A percentile compares a stretch with the other conserved stretches of the same genome.
phyloP scores from a whole-genome alignment of 2,888 invertebrate genomes.

The Agonopterix arenella region DNA sequence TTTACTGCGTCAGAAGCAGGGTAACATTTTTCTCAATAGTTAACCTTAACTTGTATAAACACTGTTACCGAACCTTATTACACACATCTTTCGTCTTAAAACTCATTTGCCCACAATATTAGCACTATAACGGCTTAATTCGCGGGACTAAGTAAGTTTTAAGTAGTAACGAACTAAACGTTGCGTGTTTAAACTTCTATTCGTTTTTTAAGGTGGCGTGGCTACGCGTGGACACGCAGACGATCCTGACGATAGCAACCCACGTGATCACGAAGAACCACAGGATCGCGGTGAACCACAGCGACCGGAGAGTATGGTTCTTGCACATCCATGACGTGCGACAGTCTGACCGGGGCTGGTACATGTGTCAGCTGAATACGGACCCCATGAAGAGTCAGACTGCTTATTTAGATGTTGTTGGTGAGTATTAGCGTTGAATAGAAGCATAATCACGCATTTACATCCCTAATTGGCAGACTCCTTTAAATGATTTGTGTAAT shows the following conservation, averaged over 20 bases:
- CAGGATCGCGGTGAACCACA: conserved; percentile 89
- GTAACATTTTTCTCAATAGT: no score
- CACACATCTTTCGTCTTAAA: no score
- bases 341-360: conserved; percentile 91
- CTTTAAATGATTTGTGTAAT: no score
- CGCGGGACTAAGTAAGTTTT: no score
- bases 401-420: conserved; percentile 91
- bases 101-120: no score
- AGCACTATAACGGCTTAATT: no score
- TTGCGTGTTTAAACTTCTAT: background rate
- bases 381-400: conserved; percentile 95
- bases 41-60: no score
- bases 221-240: conserved; percentile 94
- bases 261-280: conserved; percentile 95
- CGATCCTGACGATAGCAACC: conserved; percentile 91
- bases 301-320: conserved; percentile 91
- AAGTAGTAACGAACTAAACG: background rate
- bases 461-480: no score
- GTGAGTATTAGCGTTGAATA: conserved; percentile 67
- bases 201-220: conserved; percentile 84
- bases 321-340: conserved; percentile 90
- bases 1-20: no score
- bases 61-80: no score
- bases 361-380: conserved; percentile 96
- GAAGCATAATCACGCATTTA: no score